Percentiles rank a stretch among this genome's conserved stretches.
phyloP scores from a whole-genome alignment of 2,797 vertebrate species.

The Alcedo quadribrachys region DNA sequence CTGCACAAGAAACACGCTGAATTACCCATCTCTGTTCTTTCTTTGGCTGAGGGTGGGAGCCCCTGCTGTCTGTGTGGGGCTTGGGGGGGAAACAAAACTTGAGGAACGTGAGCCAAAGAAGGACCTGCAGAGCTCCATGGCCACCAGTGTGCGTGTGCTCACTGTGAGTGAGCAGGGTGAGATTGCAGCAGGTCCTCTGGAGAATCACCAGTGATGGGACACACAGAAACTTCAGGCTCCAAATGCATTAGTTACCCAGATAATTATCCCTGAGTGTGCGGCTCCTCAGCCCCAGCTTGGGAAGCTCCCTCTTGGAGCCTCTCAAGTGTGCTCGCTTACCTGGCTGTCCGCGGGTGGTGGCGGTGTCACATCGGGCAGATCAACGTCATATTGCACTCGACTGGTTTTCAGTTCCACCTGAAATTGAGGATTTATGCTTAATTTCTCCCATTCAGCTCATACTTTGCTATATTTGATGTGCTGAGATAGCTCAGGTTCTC shows the following conservation, averaged over 20 bases:
- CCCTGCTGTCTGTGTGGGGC: neutral
- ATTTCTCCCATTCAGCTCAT: neutral
- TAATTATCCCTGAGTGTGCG: too few relatives aligned
- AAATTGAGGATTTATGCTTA: neutral
- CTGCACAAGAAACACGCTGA: neutral
- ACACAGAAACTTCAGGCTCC: neutral
- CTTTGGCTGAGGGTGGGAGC: neutral
- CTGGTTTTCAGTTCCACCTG: neutral
- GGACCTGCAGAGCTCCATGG: neutral
- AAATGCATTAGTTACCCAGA: neutral
- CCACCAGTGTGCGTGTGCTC: accelerated
- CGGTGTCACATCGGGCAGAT: neutral
- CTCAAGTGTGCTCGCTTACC: neutral
- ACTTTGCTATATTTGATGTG: neutral
- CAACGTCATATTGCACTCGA: neutral
- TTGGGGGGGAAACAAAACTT: neutral
- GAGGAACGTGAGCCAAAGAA: neutral
- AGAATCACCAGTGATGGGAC: accelerated
- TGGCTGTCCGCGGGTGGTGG: accelerated
- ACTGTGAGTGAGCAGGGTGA: neutral
- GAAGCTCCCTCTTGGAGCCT: neutral
- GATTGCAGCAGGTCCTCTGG: neutral
- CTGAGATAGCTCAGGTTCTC: neutral
- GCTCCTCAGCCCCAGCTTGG: neutral
- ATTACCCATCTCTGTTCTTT: neutral